Base-by-base conservation (phyloP, 2,888 invertebrate genomes). In the Lissocephala sabroskyi region DNA sequence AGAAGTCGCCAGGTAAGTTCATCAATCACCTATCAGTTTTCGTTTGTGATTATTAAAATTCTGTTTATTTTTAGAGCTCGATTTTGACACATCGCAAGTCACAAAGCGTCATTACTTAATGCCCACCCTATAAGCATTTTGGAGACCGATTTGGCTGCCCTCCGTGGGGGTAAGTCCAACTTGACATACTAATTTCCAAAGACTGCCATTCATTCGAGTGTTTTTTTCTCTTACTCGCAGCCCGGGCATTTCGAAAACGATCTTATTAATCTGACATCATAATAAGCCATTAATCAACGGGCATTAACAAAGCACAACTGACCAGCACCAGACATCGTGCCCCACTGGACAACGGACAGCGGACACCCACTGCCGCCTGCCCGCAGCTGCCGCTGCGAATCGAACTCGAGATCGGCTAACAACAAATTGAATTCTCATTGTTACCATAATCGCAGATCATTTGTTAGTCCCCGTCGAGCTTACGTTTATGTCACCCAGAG, bases 231-330 rank as follows among this genome's bases (percentile, higher is more conserved):
- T 32, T 46, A 40, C 37, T 45, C 48, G 36, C 55, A 56, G 53
- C 61, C 33, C 52, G 49, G 51, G 56, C 63, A 65, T 65, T 74
- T 58, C 58, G 68, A 79, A 79, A 79, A 80, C 79, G 77, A 79
- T 81, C 81, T 79, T 75, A 81, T 75, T 81, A 82, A 82, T 81
- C 81, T 81, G 81, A 81, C 81, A 82, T 82, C 81, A 82, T 81
- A 82, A 82, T 82, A 81, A 77, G 75, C 57, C 68, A 82, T 82
- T 79, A 74, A 82, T 82, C 80, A 82, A 61, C 40, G 46, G 70
- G 79, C 63, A 79, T 79, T 79, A 79, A 73, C 75, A 65, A 58
- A 62, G 48, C 51, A 37, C 17, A 29, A 13, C 66, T 65, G 74
- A 51, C 67, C 70, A 23, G 23, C 23, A 3, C 3, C 4, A 5